These are phyloP conservation scores for Trichoplusia ni DNA, from an alignment of 1,140 invertebrate genomes.

Conservation along the genomic window DNA sequence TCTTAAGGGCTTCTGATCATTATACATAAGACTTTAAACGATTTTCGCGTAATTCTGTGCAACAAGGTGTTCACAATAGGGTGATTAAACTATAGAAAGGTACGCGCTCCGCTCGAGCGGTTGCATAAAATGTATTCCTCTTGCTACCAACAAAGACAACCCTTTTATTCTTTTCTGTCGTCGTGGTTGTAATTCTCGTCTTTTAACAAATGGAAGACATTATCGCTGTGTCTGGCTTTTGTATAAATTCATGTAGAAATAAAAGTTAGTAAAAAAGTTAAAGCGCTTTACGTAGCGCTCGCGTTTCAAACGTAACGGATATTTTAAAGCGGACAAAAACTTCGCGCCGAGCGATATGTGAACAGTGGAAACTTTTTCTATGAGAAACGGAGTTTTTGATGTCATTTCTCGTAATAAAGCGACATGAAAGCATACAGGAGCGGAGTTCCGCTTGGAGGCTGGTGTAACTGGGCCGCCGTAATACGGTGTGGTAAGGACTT, in stretches of 20 bases:
- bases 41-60: constrained; percentile 21
- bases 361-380: constrained; percentile 28
- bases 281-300: constrained; percentile 57
- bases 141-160: constrained; percentile 59
- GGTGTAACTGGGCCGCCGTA: constrained; percentile 21
- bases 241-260: constrained; percentile 70
- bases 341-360: constrained; percentile 35
- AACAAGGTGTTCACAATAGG: constrained; percentile 42
- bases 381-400: constrained; percentile 8
- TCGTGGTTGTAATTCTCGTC: constrained; percentile 60
- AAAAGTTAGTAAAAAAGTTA: constrained; percentile 66
- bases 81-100: constrained; percentile 52
- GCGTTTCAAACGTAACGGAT: constrained; percentile 20
- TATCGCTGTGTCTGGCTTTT: constrained; percentile 66
- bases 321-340: constrained; percentile 49
- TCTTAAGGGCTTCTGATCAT: no score
- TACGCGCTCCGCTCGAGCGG: constrained; percentile 38
- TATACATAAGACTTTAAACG: background rate
- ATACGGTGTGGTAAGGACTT: constrained; percentile 29
- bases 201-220: constrained; percentile 74
- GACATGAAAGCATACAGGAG: constrained; percentile 1
- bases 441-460: background rate
- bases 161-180: constrained; percentile 62
- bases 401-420: constrained; percentile 7
- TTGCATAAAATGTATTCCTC: constrained; percentile 61